phyloP scores from a whole-genome alignment of 2,888 invertebrate species.

The Allacma fusca region DNA sequence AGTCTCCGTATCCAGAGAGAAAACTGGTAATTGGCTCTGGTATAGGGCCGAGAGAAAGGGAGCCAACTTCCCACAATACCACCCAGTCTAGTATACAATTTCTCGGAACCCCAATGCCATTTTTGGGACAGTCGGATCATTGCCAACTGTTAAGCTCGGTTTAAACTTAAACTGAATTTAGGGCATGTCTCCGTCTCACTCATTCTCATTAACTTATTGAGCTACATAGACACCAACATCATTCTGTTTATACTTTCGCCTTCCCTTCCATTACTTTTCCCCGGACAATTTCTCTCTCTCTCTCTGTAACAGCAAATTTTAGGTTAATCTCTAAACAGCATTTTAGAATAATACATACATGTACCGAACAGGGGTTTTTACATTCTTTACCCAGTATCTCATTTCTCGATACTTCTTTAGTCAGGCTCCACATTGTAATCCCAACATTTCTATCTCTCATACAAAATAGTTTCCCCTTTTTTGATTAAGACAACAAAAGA shows the following conservation, averaged over 20 bases:
- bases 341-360: constrained; percentile 4
- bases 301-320: neutral
- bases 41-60: neutral
- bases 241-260: neutral
- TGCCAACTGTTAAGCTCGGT: constrained; percentile 48
- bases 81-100: constrained; percentile 45
- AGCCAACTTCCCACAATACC: constrained; percentile 34
- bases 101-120: constrained; percentile 45
- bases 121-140: constrained; percentile 50
- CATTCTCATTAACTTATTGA: constrained; percentile 14
- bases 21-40: constrained; percentile 31
- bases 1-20: constrained; percentile 48
- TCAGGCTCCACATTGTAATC: too few relatives aligned
- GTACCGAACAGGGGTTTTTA: constrained; percentile 22
- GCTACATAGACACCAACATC: neutral
- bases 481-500: neutral
- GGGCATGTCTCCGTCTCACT: constrained; percentile 33
- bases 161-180: constrained; percentile 43
- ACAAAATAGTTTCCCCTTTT: neutral
- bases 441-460: too few relatives aligned
- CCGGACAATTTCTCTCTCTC: neutral
- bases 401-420: neutral
- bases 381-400: constrained; percentile 16
- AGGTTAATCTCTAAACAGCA: neutral
- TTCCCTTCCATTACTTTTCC: neutral